Percentiles rank a stretch among this genome's conserved stretches.
Conservation (phyloP, 2,113 vertebrate species). For the Tupaia chinensis region DNA sequence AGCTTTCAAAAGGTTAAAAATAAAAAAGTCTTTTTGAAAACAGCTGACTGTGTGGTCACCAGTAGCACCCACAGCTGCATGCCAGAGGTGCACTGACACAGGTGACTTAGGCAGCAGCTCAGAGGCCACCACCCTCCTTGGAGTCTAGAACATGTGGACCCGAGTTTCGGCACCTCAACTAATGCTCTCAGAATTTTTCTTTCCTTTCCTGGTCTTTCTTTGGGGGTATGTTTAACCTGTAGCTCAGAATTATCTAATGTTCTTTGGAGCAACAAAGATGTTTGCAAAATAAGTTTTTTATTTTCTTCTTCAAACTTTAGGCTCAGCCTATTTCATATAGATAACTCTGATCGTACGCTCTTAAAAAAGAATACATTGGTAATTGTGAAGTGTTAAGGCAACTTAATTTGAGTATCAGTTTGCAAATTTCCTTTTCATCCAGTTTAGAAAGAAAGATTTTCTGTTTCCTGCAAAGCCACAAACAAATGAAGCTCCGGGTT, state of each 20-base stretch:
- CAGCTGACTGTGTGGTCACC: not conserved
- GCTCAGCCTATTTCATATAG: not conserved
- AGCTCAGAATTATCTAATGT: not conserved
- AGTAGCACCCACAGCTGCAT: not conserved
- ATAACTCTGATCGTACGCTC: not conserved
- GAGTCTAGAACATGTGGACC: not conserved
- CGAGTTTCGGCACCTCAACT: not conserved
- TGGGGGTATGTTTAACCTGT: not conserved
- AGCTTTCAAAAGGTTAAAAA: slow-evolving; percentile 44
- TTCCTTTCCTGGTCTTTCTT: not conserved
- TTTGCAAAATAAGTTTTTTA: not conserved
- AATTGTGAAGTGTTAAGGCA: slow-evolving; percentile 15
- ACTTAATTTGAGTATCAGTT: not conserved
- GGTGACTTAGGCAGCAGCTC: slow-evolving; percentile 35
- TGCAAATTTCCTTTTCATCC: not conserved
- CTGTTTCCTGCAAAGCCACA: not conserved
- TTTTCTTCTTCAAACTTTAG: not conserved
- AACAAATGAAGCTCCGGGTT: not conserved
- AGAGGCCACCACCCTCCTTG: not conserved
- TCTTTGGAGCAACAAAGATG: not conserved
- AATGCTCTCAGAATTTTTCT: not conserved
- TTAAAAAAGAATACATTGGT: not conserved
- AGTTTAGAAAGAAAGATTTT: slow-evolving; percentile 19
- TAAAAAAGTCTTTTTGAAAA: not conserved
- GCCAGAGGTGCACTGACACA: not conserved